phyloP scores from a whole-genome alignment of 2,888 invertebrate genomes.

The Drosophila paranaensis region DNA sequence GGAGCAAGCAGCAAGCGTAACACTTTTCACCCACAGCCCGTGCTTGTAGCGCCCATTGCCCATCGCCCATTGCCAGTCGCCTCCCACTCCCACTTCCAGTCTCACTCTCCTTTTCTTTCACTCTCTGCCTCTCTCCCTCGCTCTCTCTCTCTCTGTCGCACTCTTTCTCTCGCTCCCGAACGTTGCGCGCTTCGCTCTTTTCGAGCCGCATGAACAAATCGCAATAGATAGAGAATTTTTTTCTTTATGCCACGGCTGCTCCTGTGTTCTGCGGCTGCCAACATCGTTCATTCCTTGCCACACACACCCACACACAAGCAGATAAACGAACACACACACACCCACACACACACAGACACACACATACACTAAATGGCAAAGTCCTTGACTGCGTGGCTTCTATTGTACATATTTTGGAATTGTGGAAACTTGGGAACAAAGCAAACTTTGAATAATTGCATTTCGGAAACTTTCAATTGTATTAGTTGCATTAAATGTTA shows the following conservation, averaged over 20 bases:
- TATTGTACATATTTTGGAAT: slow-evolving; percentile 13
- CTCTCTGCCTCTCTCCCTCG: slow-evolving; percentile 12
- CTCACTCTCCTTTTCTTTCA: slow-evolving; percentile 20
- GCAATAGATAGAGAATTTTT: slow-evolving; percentile 84
- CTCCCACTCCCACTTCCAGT: slow-evolving; percentile 14
- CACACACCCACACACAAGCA: slow-evolving; percentile 36
- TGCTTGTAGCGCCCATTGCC: slow-evolving; percentile 27
- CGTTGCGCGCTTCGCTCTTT: slow-evolving; percentile 72
- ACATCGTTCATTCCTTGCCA: slow-evolving; percentile 59
- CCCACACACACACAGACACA: slow-evolving; percentile 23
- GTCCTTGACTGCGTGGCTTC: slow-evolving; percentile 55
- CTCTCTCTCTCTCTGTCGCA: slow-evolving; percentile 2
- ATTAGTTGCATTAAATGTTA: slow-evolving; percentile 32
- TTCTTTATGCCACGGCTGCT: slow-evolving; percentile 62
- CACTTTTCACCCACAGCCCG: slow-evolving; percentile 63
- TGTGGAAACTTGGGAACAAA: slow-evolving; percentile 12
- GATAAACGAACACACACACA: slow-evolving; percentile 21
- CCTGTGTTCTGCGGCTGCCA: slow-evolving; percentile 45
- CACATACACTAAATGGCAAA: slow-evolving; percentile 24
- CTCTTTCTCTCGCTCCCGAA: slow-evolving; percentile 11
- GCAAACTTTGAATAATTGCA: slow-evolving; percentile 24
- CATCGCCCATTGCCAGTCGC: slow-evolving; percentile 24
- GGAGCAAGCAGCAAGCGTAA: slow-evolving; percentile 48
- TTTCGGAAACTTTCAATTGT: slow-evolving; percentile 23
- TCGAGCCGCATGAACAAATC: slow-evolving; percentile 80